Percentiles rank a stretch among this genome's conserved stretches.
These are phyloP conservation scores for Geodia barretti DNA, from an alignment of 37 sponge, comb jelly and placozoan species.

Conservation along the genomic window DNA sequence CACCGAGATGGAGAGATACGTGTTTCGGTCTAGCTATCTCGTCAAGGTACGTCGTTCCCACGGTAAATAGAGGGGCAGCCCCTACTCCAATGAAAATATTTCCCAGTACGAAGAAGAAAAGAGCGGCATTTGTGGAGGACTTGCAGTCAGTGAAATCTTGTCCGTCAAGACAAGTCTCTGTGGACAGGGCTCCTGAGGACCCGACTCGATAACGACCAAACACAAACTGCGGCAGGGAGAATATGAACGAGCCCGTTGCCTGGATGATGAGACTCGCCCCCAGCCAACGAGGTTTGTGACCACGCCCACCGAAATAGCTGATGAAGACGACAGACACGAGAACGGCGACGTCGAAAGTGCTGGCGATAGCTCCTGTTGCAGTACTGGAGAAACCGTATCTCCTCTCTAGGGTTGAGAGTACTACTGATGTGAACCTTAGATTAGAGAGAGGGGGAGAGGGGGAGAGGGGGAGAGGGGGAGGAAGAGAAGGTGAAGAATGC, in stretches of 20 bases:
- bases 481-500: not conserved
- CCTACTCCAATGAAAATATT: conserved; percentile 82
- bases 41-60: conserved; percentile 82
- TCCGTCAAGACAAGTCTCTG: conserved; percentile 6
- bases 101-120: conserved; percentile 75
- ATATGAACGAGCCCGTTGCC: conserved; percentile 66
- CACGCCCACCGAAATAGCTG: conserved; percentile 84
- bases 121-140: conserved; percentile 36
- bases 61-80: conserved; percentile 85
- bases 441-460: not conserved
- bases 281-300: conserved; percentile 83
- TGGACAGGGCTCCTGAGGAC: not conserved
- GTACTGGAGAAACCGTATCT: conserved; percentile 73
- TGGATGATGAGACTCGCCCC: conserved; percentile 47
- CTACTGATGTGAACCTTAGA: conserved; percentile 76
- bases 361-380: conserved; percentile 56
- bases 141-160: conserved; percentile 1
- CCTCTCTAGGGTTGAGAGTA: conserved; percentile 66
- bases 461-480: not conserved
- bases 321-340: conserved; percentile 54
- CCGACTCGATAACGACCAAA: conserved; percentile 34
- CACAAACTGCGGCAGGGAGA: conserved; percentile 77
- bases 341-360: conserved; percentile 66
- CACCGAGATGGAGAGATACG: conserved; percentile 69
- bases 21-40: conserved; percentile 73